Base-by-base conservation (phyloP, 2,888 invertebrate genomes). In the Drosophila kanekoi region DNA sequence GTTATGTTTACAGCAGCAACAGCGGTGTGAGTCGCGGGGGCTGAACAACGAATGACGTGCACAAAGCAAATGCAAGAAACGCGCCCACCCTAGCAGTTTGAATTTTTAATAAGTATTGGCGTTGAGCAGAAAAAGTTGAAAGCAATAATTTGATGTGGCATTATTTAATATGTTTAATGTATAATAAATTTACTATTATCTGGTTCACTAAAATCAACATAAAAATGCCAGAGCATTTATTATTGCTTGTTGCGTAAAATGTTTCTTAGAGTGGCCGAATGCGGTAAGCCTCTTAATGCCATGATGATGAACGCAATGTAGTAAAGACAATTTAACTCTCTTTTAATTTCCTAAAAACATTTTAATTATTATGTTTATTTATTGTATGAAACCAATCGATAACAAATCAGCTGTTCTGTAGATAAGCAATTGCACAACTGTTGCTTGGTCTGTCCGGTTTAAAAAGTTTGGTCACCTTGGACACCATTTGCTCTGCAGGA, bases 1-100 rank as follows among this genome's bases (percentile, higher is more conserved):
- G 80, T 81, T 81, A 81, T 76, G 76, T 72, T 76, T 28, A 65
- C 68, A 78, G 61, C 53, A 41, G 51, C 47, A 59, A 66, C 43
- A 43, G 47, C 38, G 77, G 53, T 53, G 16, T 47, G 37, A 48
- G 49, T 53, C 37, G 37, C 38, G 68, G 56, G 54, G 68, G 53
- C 48, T 40, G 49, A 64, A 67, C 44, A 28, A 60, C 78, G 72
- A 80, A 80, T 58, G 72, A 69, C 62, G 41, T 38, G 68, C 65
- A 68, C 64, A 81, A 83, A 75, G 53, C 57, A 52, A 43, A 67
- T 9, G 11, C 23, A 4, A 18, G 16, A 75, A 67, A 41, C 40
- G 47, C 62, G 77, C 67, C 52, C 47, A 57, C 45, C 47, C 20
- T 10, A 38, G 20, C 1, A 11, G 38, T 51, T 41, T 52, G 18